These are phyloP conservation scores for Diaphora mendica DNA, from an alignment of 2,888 invertebrate genomes.

Conservation along the genomic window DNA sequence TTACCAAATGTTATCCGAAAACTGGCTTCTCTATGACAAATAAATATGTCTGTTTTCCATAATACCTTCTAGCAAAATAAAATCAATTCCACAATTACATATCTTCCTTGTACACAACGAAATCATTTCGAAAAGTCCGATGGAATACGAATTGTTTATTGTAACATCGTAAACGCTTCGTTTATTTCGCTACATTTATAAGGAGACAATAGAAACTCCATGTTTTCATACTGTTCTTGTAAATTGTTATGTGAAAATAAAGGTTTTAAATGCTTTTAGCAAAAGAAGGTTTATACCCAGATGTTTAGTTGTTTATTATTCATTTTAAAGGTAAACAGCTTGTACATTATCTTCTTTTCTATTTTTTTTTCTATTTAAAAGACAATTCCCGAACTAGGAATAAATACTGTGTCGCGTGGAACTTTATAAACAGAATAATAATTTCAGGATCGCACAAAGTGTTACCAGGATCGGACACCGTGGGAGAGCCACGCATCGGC, in stretches of 20 bases:
- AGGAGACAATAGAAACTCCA: conserved; percentile 53
- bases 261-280: conserved; percentile 17
- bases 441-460: no score
- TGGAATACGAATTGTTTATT: conserved; percentile 58
- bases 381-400: no score
- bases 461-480: no score
- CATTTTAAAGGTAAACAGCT: not conserved
- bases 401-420: no score
- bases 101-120: conserved; percentile 19
- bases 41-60: conserved; percentile 12
- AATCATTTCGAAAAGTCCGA: conserved; percentile 57
- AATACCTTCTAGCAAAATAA: conserved; percentile 20
- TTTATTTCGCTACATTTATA: conserved; percentile 57
- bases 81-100: conserved; percentile 35
- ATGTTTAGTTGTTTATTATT: not conserved
- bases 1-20: not conserved
- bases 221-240: conserved; percentile 47
- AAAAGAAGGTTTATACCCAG: not conserved
- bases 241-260: conserved; percentile 30
- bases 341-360: not conserved
- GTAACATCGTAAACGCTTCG: conserved; percentile 62
- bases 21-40: not conserved
- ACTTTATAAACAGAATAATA: no score
- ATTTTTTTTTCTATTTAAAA: not conserved
- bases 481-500: no score